Conservation (phyloP, 1,140 invertebrate species). For the Charaxes varanes region DNA sequence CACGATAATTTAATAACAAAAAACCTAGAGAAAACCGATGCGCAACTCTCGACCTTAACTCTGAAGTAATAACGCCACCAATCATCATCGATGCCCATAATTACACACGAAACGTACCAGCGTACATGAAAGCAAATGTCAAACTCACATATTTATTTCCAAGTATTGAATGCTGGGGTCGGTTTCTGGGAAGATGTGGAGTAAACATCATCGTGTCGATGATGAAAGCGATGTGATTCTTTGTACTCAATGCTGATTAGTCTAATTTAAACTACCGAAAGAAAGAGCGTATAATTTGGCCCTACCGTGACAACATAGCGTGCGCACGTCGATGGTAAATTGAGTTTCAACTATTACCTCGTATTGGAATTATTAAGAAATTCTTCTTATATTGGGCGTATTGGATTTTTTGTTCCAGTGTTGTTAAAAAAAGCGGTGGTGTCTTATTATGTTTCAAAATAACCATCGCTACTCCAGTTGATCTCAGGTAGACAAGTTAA, state of each 20-base stretch:
- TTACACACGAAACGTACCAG: slow-evolving; percentile 63
- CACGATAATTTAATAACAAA: slow-evolving; percentile 72
- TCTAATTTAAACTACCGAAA: slow-evolving; percentile 59
- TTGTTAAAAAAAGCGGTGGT: no score
- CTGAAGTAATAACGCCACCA: slow-evolving; percentile 30
- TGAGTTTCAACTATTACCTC: slow-evolving; percentile 16
- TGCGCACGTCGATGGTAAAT: slow-evolving; percentile 33
- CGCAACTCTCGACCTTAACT: slow-evolving; percentile 35
- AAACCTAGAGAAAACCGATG: slow-evolving; percentile 29
- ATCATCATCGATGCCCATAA: slow-evolving; percentile 33
- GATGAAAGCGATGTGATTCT: slow-evolving; percentile 72
- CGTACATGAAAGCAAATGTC: slow-evolving; percentile 72
- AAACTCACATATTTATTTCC: slow-evolving; percentile 74
- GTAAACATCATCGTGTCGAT: slow-evolving; percentile 71
- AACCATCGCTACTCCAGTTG: no score
- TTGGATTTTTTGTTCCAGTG: slow-evolving; percentile 2
- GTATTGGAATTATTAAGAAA: slow-evolving; percentile 27
- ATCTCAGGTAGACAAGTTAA: no score
- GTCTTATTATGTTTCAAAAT: no score
- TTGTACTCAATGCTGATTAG: slow-evolving; percentile 69
- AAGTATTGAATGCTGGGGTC: slow-evolving; percentile 67
- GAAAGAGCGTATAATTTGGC: slow-evolving; percentile 45
- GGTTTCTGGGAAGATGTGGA: slow-evolving; percentile 57
- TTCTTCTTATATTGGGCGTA: slow-evolving; percentile 3
- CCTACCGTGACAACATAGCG: slow-evolving; percentile 43